phyloP scores from a whole-genome alignment of 2,797 vertebrate genomes.

The Falco cherrug region DNA sequence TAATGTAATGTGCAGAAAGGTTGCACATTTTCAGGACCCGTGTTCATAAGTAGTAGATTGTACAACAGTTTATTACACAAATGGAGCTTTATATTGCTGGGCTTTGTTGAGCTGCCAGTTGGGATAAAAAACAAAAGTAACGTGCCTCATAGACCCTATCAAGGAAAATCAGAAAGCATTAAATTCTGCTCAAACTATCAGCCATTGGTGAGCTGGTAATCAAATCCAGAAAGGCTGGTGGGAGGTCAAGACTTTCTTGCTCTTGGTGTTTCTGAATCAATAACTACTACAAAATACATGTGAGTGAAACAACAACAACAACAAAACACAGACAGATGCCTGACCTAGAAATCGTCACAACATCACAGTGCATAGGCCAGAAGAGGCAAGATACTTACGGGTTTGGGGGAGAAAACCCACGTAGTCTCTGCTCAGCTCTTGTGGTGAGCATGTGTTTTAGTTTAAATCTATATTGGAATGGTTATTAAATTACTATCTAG shows the following conservation, averaged over 20 bases:
- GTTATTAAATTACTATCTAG: slow-evolving; percentile 70
- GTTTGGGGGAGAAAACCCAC: not conserved
- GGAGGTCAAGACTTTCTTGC: slow-evolving; percentile 46
- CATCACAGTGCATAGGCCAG: not conserved
- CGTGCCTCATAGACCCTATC: slow-evolving; percentile 65
- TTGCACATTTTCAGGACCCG: slow-evolving; percentile 76
- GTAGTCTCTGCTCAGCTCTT: not conserved
- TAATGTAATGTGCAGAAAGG: slow-evolving; percentile 79
- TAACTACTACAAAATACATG: slow-evolving; percentile 20
- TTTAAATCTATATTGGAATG: slow-evolving; percentile 59
- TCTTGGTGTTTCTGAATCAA: slow-evolving; percentile 39
- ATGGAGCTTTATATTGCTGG: slow-evolving; percentile 78
- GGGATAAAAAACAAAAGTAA: slow-evolving; percentile 74
- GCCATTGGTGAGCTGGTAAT: slow-evolving; percentile 67
- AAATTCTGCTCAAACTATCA: slow-evolving; percentile 70
- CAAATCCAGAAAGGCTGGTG: slow-evolving; percentile 67
- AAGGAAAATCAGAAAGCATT: slow-evolving; percentile 77
- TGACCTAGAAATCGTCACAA: not conserved
- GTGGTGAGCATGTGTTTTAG: slow-evolving; percentile 51
- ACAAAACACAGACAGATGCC: not conserved
- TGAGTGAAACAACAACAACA: not conserved
- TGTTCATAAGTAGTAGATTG: slow-evolving; percentile 79
- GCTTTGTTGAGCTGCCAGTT: slow-evolving; percentile 81
- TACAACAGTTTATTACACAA: slow-evolving; percentile 80
- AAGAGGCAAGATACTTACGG: not conserved